Evolutionary conservation across 2,113 vertebrate genomes (phyloP), one percentile per base, ranked within the genome.

Genomic region (Nerophis ophidion): DNA sequence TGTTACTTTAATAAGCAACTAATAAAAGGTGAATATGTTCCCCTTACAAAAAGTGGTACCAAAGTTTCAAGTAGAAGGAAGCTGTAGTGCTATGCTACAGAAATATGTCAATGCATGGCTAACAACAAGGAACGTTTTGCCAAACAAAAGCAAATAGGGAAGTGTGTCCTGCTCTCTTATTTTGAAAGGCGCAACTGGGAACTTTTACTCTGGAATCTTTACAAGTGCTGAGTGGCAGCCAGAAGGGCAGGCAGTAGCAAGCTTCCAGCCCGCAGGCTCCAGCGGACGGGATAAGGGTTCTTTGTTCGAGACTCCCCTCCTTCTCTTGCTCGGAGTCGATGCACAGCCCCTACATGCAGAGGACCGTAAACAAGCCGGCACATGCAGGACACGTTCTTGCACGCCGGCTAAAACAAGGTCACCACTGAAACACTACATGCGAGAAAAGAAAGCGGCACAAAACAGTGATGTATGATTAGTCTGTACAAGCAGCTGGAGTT

Each of bases 271-370:
- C 78, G 65, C 79, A 81, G 91, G 91, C 90, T 81, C 81, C 82
- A 76, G 87, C 82, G 61, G 76, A 85, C 76, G 74, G 92, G 90
- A 98, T 92, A 97, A 95, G 91, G 91, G 83, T 84, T 75, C 93
- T 96, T 96, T 95, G 93, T 96, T 93, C 63, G 61, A 79, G 61
- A 59, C 82, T 81, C 83, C 83, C 67, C 85, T 81, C 54, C 16
- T 92, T 85, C 91, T 87, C 84, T 84, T 55, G 38, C 35, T 90
- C 89, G 90, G 91, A 92, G 91, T 93, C 92, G 93, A 93, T 84
- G 87, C 82, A 83, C 88, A 83, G 85, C 90, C 82, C 82, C 88
- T 72, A 50, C 61, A 71, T 38, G 8, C 2, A 9, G 14, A 38
- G 38, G 5, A 9, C 36, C 16, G 11, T 7, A 38, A 38, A 16